Percentiles rank a stretch among this genome's conserved stretches.
These are phyloP conservation scores for Theretra japonica DNA, from an alignment of 2,888 invertebrate genomes.

Conservation along the genomic window DNA sequence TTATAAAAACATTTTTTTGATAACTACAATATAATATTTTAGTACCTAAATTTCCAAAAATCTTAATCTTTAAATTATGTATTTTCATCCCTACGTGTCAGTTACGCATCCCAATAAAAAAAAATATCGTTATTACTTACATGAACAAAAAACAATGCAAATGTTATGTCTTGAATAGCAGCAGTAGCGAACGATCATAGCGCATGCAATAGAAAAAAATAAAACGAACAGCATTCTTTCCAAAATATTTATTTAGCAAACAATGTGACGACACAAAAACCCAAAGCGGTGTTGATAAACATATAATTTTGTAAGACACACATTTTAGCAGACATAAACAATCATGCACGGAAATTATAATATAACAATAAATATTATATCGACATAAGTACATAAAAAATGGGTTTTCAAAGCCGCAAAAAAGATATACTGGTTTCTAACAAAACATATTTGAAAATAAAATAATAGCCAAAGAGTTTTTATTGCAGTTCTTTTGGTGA, in stretches of 20 bases:
- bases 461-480: no score
- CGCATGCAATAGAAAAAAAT: conserved; percentile 22
- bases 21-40: no score
- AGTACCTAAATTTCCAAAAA: no score
- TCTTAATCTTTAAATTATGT: no score
- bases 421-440: no score
- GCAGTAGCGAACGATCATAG: background rate
- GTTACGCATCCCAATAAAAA: background rate
- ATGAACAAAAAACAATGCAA: background rate
- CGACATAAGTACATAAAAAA: background rate
- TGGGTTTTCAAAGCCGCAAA: background rate
- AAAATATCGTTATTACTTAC: no score
- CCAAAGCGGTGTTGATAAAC: conserved; percentile 45
- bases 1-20: no score
- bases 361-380: background rate
- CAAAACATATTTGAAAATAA: no score
- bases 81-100: no score
- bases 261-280: conserved; percentile 51
- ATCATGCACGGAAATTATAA: background rate
- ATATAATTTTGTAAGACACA: background rate
- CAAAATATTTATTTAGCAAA: conserved; percentile 57
- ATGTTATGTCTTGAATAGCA: background rate
- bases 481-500: no score
- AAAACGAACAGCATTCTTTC: conserved; percentile 45
- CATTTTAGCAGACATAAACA: background rate